phyloP scores from a whole-genome alignment of 2,797 vertebrate species.

The Tauraco hartlaubi region DNA sequence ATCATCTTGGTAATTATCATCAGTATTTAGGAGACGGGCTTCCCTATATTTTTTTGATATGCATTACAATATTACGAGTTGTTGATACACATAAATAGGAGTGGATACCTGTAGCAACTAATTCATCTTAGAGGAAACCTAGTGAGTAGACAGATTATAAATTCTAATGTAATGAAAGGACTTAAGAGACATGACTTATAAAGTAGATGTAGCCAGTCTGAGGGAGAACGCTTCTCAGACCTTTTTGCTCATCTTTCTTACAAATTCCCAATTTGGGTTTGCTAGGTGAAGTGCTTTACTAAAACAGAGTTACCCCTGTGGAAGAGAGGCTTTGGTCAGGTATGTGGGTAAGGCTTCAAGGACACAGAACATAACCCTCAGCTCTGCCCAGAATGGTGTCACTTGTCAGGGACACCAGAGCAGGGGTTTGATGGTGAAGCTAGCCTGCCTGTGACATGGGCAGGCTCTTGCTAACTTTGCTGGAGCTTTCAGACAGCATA shows the following conservation, averaged over 20 bases:
- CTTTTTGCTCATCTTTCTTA: neutral
- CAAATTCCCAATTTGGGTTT: neutral
- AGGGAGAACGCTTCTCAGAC: neutral
- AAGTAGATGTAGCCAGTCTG: neutral
- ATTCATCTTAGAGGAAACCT: neutral
- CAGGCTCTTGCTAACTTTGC: neutral
- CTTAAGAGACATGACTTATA: neutral
- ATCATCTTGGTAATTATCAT: neutral
- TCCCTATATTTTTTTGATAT: neutral
- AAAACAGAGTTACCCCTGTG: neutral
- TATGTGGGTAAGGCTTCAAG: neutral
- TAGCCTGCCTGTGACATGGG: neutral
- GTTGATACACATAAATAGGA: neutral
- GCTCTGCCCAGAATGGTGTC: neutral
- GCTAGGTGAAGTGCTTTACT: neutral
- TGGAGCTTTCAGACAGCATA: neutral
- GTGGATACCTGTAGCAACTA: neutral
- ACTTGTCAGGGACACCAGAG: neutral
- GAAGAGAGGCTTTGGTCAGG: neutral
- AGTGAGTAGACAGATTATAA: neutral
- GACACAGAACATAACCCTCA: neutral
- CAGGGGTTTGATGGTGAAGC: neutral
- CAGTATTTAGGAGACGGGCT: neutral
- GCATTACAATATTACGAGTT: neutral
- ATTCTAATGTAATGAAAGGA: neutral